These are phyloP conservation scores for Microctenopoma stevenorrisi DNA, from an alignment of 2,797 vertebrate genomes.

Conservation along the genomic window DNA sequence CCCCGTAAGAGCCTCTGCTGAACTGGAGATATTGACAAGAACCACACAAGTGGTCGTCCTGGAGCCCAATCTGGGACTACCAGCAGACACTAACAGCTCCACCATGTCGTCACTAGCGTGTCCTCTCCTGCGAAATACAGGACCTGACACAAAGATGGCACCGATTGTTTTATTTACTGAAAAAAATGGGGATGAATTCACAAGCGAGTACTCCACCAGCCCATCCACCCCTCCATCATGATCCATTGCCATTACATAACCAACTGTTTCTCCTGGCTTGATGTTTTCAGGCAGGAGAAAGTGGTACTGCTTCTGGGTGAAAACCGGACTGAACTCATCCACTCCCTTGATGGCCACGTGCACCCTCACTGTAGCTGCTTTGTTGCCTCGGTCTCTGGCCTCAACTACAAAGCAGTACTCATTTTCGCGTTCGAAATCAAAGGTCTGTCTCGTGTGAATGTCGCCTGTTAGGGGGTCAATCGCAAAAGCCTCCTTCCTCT, in stretches of 20 bases:
- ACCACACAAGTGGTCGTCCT: slow-evolving; percentile 85
- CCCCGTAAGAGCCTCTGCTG: slow-evolving; percentile 68
- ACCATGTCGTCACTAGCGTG: slow-evolving; percentile 69
- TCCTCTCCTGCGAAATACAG: slow-evolving; percentile 78
- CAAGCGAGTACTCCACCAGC: slow-evolving; percentile 88
- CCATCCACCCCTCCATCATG: slow-evolving; percentile 90
- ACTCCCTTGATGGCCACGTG: slow-evolving; percentile 88
- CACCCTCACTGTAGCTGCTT: slow-evolving; percentile 83
- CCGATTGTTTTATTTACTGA: slow-evolving; percentile 89
- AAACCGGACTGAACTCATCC: slow-evolving; percentile 94
- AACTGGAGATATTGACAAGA: slow-evolving; percentile 88
- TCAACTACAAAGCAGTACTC: slow-evolving; percentile 90
- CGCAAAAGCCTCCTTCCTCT: slow-evolving; percentile 86
- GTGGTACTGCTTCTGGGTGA: slow-evolving; percentile 88
- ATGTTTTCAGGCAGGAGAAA: slow-evolving; percentile 86
- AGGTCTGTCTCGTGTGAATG: slow-evolving; percentile 86
- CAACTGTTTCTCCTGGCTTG: slow-evolving; percentile 82
- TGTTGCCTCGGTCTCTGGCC: slow-evolving; percentile 90
- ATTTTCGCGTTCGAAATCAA: slow-evolving; percentile 90
- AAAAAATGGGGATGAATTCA: slow-evolving; percentile 85
- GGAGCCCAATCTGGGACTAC: slow-evolving; percentile 87
- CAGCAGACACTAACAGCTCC: slow-evolving; percentile 87
- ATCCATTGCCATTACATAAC: slow-evolving; percentile 90
- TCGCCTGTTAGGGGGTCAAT: slow-evolving; percentile 90
- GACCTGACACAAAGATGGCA: slow-evolving; percentile 82